Percentiles rank a stretch among this genome's conserved stretches.
These are phyloP conservation scores for Sebastes itinus DNA, from an alignment of 2,797 vertebrate species.

Conservation along the genomic window DNA sequence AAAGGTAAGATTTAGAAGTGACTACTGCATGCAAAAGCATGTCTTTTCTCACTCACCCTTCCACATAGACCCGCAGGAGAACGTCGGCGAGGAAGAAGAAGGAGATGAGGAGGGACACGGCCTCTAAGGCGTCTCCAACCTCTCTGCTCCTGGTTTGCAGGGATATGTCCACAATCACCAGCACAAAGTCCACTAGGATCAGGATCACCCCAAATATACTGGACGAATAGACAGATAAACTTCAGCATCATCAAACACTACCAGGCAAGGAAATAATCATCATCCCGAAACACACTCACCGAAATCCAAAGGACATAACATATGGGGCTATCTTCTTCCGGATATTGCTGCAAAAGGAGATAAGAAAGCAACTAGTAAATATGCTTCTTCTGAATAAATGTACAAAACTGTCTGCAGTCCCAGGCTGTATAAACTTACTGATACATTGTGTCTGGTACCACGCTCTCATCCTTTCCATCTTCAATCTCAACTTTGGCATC, in stretches of 20 bases:
- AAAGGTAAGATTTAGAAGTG: background rate
- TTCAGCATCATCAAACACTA: background rate
- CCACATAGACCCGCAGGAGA: conserved; percentile 88
- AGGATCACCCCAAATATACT: conserved; percentile 91
- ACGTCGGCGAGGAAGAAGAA: conserved; percentile 92
- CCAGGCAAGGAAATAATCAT: background rate
- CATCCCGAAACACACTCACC: conserved; percentile 80
- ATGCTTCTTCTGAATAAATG: background rate
- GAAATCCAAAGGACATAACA: conserved; percentile 92
- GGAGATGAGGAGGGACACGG: conserved; percentile 88
- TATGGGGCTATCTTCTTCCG: conserved; percentile 82
- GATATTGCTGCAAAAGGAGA: conserved; percentile 70
- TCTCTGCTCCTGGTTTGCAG: conserved; percentile 49
- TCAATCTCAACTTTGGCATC: conserved; percentile 88
- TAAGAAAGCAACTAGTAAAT: background rate
- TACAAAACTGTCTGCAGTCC: background rate
- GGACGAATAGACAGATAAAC: background rate
- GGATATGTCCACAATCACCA: conserved; percentile 86
- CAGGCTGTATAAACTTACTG: conserved; percentile 76
- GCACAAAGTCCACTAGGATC: conserved; percentile 88
- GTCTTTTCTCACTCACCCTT: conserved; percentile 84
- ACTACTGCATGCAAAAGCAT: background rate
- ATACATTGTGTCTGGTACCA: conserved; percentile 76
- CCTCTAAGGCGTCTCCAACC: conserved; percentile 73
- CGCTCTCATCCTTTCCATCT: conserved; percentile 83